Evolutionary conservation across 2,888 invertebrate genomes (phyloP).

Genomic region (Cepaea hortensis): DNA sequence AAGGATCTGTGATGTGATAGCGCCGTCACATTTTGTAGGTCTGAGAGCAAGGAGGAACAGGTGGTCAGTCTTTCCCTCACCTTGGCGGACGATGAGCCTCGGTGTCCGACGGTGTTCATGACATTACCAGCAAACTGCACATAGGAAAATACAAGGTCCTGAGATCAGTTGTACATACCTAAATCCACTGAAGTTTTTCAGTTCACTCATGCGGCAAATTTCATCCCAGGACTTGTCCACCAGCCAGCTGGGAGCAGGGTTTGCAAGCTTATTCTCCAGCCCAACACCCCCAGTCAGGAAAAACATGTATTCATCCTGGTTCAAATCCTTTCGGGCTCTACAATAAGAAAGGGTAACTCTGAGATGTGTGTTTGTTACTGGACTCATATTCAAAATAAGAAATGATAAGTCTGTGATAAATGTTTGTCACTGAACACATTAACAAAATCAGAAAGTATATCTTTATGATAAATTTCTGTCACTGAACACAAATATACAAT

Average conservation of each 20-base stretch:
- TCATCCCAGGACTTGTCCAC: conserved; percentile 88
- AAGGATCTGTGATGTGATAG: too few species aligned
- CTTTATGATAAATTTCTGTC: background rate
- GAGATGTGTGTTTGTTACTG: background rate
- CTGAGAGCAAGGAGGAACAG: too few species aligned
- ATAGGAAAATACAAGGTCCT: too few species aligned
- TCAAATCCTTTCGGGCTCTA: conserved; percentile 74
- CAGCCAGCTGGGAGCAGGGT: conserved; percentile 84
- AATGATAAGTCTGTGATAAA: background rate
- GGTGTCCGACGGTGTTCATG: too few species aligned
- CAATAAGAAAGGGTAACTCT: background rate
- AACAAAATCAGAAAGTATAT: background rate
- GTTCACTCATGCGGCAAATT: conserved; percentile 83
- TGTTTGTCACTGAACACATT: background rate
- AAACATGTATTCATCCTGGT: conserved; percentile 78
- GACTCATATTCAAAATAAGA: background rate
- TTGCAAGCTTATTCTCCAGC: conserved; percentile 82
- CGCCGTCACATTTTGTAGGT: too few species aligned
- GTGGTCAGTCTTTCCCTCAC: too few species aligned
- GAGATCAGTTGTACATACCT: conserved; percentile 74
- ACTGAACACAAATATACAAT: too few species aligned
- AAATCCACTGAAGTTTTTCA: conserved; percentile 83
- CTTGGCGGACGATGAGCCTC: too few species aligned
- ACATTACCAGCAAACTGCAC: too few species aligned
- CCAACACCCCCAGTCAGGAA: conserved; percentile 81